Base-by-base conservation (phyloP, 2,113 vertebrate genomes). In the Ariopsis seemanni region DNA sequence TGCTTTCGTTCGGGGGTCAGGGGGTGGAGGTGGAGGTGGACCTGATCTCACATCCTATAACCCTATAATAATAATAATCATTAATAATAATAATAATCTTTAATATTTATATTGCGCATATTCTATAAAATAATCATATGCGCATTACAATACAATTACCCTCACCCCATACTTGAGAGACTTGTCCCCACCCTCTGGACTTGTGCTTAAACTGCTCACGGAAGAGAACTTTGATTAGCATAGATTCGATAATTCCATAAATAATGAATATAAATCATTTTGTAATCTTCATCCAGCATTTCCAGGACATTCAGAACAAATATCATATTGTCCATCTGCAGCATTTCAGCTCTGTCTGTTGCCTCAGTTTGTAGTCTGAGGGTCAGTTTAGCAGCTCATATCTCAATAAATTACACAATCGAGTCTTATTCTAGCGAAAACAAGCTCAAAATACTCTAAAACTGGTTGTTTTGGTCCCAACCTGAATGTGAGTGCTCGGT, bases 321-420 rank as follows among this genome's bases (percentile, higher is more conserved):
- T n/a, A 14, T 27, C 0, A 6, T 18, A 42, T 18, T 72, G 10
- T 5, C 50, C 2, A 25, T 52, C 42, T 55, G 25, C 50, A 27
- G 50, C 75, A 15, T 53, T 53, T 53, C 75, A 52, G 17, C 74
- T 50, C 20, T 52, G 20, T 52, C 48, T 69, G 25, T 65, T 69
- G 27, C 27, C 4, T 15, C 27, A 34, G 71, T 48, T 30, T 69
- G 11, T 7, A 74, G 71, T 5, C 52, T 77, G 74, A 52, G 6
- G 48, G 22, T 52, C 8, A 18, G 52, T 79, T 79, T 79, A 79
- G 75, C 75, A 79, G 75, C 75, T 79, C n/a, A 15, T 79, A 27
- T 55, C 52, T 57, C 22, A 27, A 8, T 55, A 15, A 14, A 3
- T 78, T 15, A 53, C 48, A 12, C 17, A 50, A 20, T 72, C 17